Evolutionary conservation across 2,888 invertebrate genomes (phyloP).

Genomic region (Cephus rjabovi): DNA sequence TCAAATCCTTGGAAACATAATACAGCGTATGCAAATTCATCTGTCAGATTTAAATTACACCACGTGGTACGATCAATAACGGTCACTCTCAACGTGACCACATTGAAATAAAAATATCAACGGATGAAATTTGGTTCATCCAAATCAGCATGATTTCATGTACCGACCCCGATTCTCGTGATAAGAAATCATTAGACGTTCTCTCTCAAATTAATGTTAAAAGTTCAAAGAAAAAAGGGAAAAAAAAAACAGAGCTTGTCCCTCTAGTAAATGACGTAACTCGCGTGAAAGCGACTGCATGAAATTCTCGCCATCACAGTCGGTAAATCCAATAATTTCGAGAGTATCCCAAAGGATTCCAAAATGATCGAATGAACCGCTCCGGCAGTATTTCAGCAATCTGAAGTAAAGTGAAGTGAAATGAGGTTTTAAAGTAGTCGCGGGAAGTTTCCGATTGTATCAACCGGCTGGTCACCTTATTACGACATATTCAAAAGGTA

Average conservation of each 20-base stretch:
- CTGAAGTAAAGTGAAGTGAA: background rate
- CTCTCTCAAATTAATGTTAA: background rate
- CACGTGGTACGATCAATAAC: background rate
- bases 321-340: background rate
- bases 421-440: background rate
- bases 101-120: background rate
- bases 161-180: background rate
- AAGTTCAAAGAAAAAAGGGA: background rate
- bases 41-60: background rate
- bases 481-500: background rate
- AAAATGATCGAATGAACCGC: background rate
- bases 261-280: background rate
- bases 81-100: background rate
- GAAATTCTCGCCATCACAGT: background rate
- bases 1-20: too few relatives aligned
- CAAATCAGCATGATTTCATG: background rate
- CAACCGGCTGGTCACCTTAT: background rate
- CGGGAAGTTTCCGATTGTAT: background rate
- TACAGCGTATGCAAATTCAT: background rate
- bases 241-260: background rate
- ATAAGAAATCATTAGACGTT: background rate
- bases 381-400: background rate
- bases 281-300: background rate
- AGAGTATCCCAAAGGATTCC: background rate
- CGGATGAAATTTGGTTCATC: background rate